Evolutionary conservation across 1,140 invertebrate genomes (phyloP), one percentile per base, ranked within the genome.

Genomic region (Bombus polaris): DNA sequence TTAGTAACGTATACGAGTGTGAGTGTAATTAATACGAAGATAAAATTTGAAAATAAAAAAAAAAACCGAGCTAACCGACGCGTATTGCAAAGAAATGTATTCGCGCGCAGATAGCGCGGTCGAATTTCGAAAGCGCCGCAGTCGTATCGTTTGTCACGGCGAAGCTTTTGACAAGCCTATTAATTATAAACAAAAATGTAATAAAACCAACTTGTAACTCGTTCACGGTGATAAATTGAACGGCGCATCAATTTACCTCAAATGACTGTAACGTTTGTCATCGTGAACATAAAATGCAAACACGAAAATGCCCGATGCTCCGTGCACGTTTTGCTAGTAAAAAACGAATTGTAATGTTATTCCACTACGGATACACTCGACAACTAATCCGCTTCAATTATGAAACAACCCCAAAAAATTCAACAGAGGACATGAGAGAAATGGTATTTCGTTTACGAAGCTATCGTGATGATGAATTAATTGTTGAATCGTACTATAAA

Each of bases 181-280:
- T 72, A 81, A 73, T 73, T 72, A 72, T 42, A 53, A 81, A 59
- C n/a, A 59, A 57, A 53, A 59, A 81, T 59, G 68, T 39, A 73
- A 81, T 81, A 42, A 81, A 81, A 73, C 68, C n/a, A 59, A 59
- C 9, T 32, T 59, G 47, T 73, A 37, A 59, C 37, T n/a, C 18
- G 32, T 9, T 18, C 37, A 2, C 28, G 13, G 18, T 59, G 68
- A 72, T 73, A 81, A 81, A 81, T 81, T 39, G 39, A 44, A 81
- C 68, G 37, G 22, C n/a, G 28, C 70, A 73, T 73, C 68, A 59
- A 81, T 73, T 73, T 39, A 2, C 35, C 22, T 59, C 47, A 35
- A 81, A 71, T 81, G 68, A 42, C 37, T 81, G 79, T 35, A 42
- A n/a, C 28, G 79, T 53, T 71, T 39, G 32, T 53, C 44, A 37